Percentiles rank a stretch among this genome's conserved stretches.
Conservation (phyloP, 1,140 invertebrate species). For the Grapholita molesta region DNA sequence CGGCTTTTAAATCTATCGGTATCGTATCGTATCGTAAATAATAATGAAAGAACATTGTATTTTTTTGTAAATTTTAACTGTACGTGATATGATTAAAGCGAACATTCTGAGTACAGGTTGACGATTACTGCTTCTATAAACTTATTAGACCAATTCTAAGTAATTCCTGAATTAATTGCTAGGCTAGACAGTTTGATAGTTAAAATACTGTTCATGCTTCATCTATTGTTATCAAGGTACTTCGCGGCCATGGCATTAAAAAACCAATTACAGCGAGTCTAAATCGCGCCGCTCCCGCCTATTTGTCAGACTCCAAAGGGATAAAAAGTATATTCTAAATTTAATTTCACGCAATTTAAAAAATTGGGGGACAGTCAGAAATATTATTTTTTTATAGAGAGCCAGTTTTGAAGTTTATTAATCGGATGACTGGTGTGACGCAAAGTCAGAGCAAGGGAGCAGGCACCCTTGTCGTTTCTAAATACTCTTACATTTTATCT, state of each 20-base stretch:
- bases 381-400: constrained; percentile 67
- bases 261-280: constrained; percentile 76
- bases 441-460: constrained; percentile 22
- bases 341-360: constrained; percentile 77
- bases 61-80: too few relatives aligned
- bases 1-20: too few relatives aligned
- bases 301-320: constrained; percentile 74
- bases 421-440: constrained; percentile 20
- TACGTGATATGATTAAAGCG: too few relatives aligned
- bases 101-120: too few relatives aligned
- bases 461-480: neutral
- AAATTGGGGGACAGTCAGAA: constrained; percentile 62
- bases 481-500: neutral
- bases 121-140: too few relatives aligned
- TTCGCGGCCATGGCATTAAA: constrained; percentile 72
- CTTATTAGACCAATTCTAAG: too few relatives aligned
- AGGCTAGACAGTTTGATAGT: neutral
- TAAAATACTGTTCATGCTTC: neutral
- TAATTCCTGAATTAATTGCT: too few relatives aligned
- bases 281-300: constrained; percentile 67
- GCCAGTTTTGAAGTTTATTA: constrained; percentile 53
- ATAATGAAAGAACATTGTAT: too few relatives aligned
- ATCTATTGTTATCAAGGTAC: constrained; percentile 53
- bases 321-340: constrained; percentile 75
- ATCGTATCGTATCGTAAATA: too few relatives aligned